Percentiles rank a stretch among this genome's conserved stretches.
These are phyloP conservation scores for Dicrurus megarhynchus DNA, from an alignment of 2,113 vertebrate genomes.

Conservation along the genomic window DNA sequence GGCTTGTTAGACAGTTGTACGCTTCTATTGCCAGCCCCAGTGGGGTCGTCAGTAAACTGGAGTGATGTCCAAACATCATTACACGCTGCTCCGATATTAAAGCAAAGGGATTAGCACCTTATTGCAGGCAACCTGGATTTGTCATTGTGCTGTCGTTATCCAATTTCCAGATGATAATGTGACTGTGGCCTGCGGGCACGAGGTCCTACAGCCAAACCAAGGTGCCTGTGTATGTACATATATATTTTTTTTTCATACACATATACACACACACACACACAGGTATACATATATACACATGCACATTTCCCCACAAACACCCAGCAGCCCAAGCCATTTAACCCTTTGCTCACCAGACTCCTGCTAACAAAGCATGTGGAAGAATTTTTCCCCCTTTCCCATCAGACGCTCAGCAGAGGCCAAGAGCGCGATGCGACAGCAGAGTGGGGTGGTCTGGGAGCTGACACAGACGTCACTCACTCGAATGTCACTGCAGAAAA, in stretches of 20 bases:
- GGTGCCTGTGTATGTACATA: background rate
- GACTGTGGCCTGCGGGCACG: slow-evolving; percentile 82
- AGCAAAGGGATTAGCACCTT: slow-evolving; percentile 98
- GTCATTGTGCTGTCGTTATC: slow-evolving; percentile 99
- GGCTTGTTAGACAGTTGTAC: slow-evolving; percentile 83
- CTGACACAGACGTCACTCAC: rapidly evolving
- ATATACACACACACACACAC: background rate
- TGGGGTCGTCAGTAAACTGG: slow-evolving; percentile 90
- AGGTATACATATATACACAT: background rate
- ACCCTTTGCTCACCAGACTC: slow-evolving; percentile 14
- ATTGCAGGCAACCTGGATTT: slow-evolving; percentile 99
- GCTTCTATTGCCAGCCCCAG: slow-evolving; percentile 85
- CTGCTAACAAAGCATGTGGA: slow-evolving; percentile 17
- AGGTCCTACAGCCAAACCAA: slow-evolving; percentile 79
- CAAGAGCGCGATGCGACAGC: rapidly evolving
- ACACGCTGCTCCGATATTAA: slow-evolving; percentile 95
- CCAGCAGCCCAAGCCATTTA: slow-evolving; percentile 45
- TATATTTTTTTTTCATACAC: background rate
- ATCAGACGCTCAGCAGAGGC: rapidly evolving
- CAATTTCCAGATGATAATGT: slow-evolving; percentile 93
- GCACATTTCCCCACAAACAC: background rate
- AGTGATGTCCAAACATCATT: slow-evolving; percentile 95
- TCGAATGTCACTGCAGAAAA: background rate
- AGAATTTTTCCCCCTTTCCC: slow-evolving; percentile 27
- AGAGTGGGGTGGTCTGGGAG: background rate